Evolutionary conservation across 2,888 invertebrate species (phyloP), one percentile per base, ranked within the genome.

Genomic region (Acronicta psi): DNA sequence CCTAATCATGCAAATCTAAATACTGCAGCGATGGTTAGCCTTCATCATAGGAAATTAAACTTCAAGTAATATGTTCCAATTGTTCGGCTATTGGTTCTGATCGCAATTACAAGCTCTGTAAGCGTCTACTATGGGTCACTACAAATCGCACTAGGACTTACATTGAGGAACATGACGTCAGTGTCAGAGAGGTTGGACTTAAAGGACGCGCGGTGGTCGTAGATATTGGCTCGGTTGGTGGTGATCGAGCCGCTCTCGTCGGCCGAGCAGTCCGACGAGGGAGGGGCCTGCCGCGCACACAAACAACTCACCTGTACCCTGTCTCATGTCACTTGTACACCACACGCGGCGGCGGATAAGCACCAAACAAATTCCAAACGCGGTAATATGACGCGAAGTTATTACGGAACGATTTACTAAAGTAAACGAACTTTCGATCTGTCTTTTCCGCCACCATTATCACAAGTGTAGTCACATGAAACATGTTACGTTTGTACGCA

Each of bases 151-250:
- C 86, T 86, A 88, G 78, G 92, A 95, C 96, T 96, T 96, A 98
- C 98, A 95, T 97, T 97, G 91, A 97, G 96, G 88, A 97, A 96
- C 93, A 98, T 97, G 87, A 97, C 97, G 95, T 99, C 99, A 85
- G 98, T 98, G 92, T 99, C 99, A 80, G 98, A 99, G 83, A 98
- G 97, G 79, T 98, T 98, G 81, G 98, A 98, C 86, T 98, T 96
- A 95, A 98, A 97, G 88, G 96, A 96, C 88, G 95, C 96, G 90
- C 96, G 96, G 91, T 95, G 97, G 89, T 95, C 96, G 95, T 95
- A 96, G 82, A 97, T 96, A 83, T 95, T 95, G 81, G 95, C 95
- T 79, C 97, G 96, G 93, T 97, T 96, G 85, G 96, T 97, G 81
- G 97, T 97, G 92, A 97, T 97, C 87, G 97, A 97, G 85, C 97